Evolutionary conservation across 2,888 invertebrate species (phyloP), one percentile per base, ranked within the genome.

Genomic region (Cerceris ruficornis): DNA sequence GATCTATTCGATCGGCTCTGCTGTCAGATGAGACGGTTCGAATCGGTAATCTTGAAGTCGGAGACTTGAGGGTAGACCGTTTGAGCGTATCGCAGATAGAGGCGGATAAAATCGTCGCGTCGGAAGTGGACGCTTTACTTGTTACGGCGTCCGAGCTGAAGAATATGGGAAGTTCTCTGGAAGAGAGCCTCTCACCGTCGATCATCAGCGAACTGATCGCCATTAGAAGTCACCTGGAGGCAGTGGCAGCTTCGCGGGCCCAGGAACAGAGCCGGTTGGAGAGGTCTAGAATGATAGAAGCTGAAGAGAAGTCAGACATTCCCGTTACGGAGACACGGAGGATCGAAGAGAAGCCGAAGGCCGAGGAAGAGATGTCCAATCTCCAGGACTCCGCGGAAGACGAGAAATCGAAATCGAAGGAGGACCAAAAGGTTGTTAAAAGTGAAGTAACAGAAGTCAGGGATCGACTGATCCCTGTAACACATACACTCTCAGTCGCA

Each of bases 51-150:
- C 93, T 96, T 50, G 95, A 96, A 89, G 95, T 97, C 0, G 93
- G 93, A 41, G 96, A 97, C 89, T 93, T 97, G 76, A 96, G 96
- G 88, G 97, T 97, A 0, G 96, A 97, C 70, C 94, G 95, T 64
- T 91, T 97, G 17, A 96, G 95, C 80, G 97, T 97, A 0, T 95
- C 95, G 72, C 96, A 96, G 86, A 92, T 97, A 55, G 95, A 96
- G 90, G 97, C 97, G 0, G 95, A 95, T 69, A 96, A 96, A 90
- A 96, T 97, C 77, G 93, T 95, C 64, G 97, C 97, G 0, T 96
- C 97, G 0, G 96, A 97, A 91, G 95, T 97, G 76, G 97, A 97
- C 88, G 96, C 96, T 7, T 94, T 95, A 85, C 95, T 95, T 49
- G 94, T 97, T 80, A 95, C 95, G 80, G 95, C 96, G 0, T 94